phyloP scores from a whole-genome alignment of 2,113 vertebrate species.

The Amphiprion ocellaris region DNA sequence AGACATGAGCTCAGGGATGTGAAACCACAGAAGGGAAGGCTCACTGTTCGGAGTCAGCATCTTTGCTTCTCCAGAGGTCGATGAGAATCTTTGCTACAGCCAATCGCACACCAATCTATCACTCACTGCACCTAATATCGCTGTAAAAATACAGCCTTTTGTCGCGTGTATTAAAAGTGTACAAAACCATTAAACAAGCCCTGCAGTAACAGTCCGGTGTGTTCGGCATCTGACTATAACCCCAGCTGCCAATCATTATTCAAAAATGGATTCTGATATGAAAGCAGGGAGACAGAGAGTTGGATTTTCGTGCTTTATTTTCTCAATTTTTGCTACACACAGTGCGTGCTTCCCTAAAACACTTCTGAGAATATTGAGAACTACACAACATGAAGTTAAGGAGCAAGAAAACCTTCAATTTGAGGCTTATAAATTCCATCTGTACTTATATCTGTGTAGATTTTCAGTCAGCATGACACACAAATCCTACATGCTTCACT shows the following conservation, averaged over 20 bases:
- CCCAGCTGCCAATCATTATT: not conserved
- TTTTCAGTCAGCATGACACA: too few species aligned
- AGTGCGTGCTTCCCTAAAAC: too few species aligned
- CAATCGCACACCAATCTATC: conserved; percentile 22
- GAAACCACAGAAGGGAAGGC: not conserved
- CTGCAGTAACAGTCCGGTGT: conserved; percentile 11
- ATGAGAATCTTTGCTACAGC: conserved; percentile 30
- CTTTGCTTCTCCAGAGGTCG: conserved; percentile 40
- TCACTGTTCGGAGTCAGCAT: conserved; percentile 28
- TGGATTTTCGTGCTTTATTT: not conserved
- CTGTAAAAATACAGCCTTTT: conserved; percentile 11
- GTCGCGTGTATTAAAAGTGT: conserved; percentile 20
- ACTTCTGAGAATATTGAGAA: not conserved
- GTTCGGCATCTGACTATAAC: not conserved
- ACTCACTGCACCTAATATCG: conserved; percentile 4
- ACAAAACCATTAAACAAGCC: not conserved
- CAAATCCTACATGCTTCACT: too few species aligned
- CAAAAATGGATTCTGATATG: not conserved
- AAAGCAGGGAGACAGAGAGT: not conserved
- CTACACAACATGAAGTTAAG: too few species aligned
- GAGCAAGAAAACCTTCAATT: too few species aligned
- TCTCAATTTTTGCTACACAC: not conserved
- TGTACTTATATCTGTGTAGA: too few species aligned
- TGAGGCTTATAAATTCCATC: too few species aligned
- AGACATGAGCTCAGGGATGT: not conserved